Base-by-base conservation (phyloP, 1,140 invertebrate genomes). In the Stegodyphus dumicola region DNA sequence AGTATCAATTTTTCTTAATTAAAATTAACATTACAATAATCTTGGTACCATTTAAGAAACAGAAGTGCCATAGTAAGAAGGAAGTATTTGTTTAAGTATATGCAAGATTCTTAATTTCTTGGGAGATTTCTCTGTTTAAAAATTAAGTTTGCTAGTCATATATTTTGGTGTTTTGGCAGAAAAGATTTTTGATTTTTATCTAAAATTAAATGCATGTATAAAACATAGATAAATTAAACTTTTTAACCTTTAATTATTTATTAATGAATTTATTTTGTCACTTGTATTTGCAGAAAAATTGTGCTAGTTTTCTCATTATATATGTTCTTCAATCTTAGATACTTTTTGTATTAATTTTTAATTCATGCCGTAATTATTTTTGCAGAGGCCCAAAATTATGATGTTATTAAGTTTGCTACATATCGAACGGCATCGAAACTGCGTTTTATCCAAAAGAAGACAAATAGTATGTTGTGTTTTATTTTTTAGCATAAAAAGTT, bases 381-480 rank as follows among this genome's bases (percentile, higher is more conserved):
- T 91, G 76, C 87, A 93, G 92, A 96, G 86, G 93, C 95, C 86
- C 96, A 98, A 90, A 97, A 98, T 91, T 98, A 96, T 91, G 97
- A 99, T 91, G 94, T 95, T 74, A 99, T 99, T 88, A 93, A 97
- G 88, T 99, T 99, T 91, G 96, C 98, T 73, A 98, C 97, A 7
- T 99, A 99, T 90, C 93, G 98, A 84, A 99, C 97, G 51, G 98
- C 98, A 4, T 98, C 96, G 89, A 99, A 99, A 92, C 91, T 99
- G n/a, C 92, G 97, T 90, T 99, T 97, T 92, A 96, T 99, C 88
- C 98, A 99, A 91, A 99, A 97, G 91, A 98, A 97, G 92, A 96
- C 97, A 85, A 97, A 97, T 84, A 90, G 92, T 93, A 89, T 90
- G 91, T 91, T 33, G 33, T 33, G 33, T 33, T 33, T 33, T 33